Evolutionary conservation across 2,888 invertebrate genomes (phyloP), one percentile per base, ranked within the genome.

Genomic region (Brachypalpus laphriformis): DNA sequence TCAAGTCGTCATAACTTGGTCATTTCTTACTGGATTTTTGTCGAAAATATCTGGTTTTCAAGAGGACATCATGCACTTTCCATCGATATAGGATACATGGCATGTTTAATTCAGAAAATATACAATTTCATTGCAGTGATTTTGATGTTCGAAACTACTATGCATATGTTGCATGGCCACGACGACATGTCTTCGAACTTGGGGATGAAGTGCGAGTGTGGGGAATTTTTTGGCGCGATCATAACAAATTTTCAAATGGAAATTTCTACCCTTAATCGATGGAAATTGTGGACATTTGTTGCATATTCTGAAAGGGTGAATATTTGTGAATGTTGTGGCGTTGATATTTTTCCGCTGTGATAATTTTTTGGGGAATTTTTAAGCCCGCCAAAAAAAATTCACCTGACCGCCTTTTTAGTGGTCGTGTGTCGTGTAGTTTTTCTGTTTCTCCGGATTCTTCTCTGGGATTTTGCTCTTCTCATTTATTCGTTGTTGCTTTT

Each of bases 21-120:
- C 72, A 87, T 68, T 77, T 87, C 75, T 74, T 6, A 40, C 74
- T 25, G 54, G 87, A 91, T 90, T 90, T 90, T 88, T 18, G 20
- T 18, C 37, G 22, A 87, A 25, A 71, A 34, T 11, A 45, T 47
- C 49, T 80, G 90, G 91, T 91, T 87, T 89, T 91, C 87, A 89
- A 88, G 89, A 88, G 9, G 28, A 87, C 61, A 87, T 86, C 88
- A 76, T 88, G 14, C 16, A 16, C 89, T 88, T 85, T 89, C 22
- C 14, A 65, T 20, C 54, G 70, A 54, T 86, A 83, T 85, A 25
- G 14, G 40, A 47, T 56, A 75, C n/a, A 9, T 20, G 0, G 1
- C 8, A 0, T 16, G 68, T 89, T 90, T 89, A 77, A 90, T 89
- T 89, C 86, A 90, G 76, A 81, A 89, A 88, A 71, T 14, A 14